A percentile compares a stretch with the other conserved stretches of the same genome.
phyloP scores from a whole-genome alignment of 2,113 vertebrate species.

The Saguinus midas region DNA sequence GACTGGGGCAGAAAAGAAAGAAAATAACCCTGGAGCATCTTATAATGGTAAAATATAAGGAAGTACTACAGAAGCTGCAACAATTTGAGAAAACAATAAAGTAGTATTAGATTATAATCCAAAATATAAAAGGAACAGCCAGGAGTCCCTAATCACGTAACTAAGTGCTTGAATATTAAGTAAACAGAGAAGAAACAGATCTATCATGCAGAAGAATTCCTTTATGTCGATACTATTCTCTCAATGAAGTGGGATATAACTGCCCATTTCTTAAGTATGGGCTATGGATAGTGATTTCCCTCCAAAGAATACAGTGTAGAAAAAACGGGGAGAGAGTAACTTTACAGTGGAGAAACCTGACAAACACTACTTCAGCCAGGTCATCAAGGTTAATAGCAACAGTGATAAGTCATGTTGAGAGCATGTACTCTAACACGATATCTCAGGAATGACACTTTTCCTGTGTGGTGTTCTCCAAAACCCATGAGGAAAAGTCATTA shows the following conservation, averaged over 20 bases:
- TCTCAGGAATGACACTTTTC: neutral
- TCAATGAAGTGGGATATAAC: neutral
- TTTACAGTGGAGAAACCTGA: neutral
- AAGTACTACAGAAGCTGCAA: neutral
- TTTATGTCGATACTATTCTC: neutral
- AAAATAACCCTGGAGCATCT: neutral
- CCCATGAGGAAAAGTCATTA: neutral
- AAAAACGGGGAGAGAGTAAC: accelerated
- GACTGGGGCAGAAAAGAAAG: neutral
- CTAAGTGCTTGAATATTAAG: neutral
- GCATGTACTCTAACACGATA: neutral
- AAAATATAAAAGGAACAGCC: neutral
- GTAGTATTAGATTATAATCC: neutral
- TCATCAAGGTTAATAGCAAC: neutral
- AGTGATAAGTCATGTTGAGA: neutral
- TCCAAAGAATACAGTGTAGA: neutral
- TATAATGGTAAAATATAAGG: neutral
- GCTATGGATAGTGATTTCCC: neutral
- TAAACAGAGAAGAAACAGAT: neutral
- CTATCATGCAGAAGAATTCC: neutral
- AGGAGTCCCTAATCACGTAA: neutral
- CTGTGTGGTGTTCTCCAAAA: neutral
- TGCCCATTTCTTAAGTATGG: neutral
- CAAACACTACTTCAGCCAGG: neutral
- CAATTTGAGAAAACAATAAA: neutral